Evolutionary conservation across 2,888 invertebrate species (phyloP), one percentile per base, ranked within the genome.

Genomic region (Synergus umbraculus): DNA sequence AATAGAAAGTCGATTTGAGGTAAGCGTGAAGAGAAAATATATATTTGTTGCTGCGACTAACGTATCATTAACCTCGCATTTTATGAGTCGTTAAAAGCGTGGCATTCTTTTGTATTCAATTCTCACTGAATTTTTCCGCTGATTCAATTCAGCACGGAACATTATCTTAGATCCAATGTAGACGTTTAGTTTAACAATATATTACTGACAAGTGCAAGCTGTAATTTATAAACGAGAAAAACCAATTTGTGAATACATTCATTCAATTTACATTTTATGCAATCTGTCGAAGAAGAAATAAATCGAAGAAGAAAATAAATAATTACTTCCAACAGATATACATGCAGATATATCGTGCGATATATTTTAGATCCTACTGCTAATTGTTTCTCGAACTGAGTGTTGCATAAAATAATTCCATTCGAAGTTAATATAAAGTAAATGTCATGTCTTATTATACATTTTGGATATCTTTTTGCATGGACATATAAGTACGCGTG

Each of bases 401-500:
- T 10, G 18, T 10, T 60, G 18, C 4, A 60, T 60, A n/a, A 18
- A 60, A 60, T 22, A 22, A 60, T 60, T 60, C 10, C 60, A 1
- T 22, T 60, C 4, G 22, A 29, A 63, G 22, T 63, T 22, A 29
- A 29, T 29, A 13, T 29, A 12, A 37, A 37, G 37, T 37, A 37
- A 37, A 37, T 37, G 37, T 37, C 37, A 37, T 37, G 37, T 37
- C 37, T 37, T 37, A 37, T 37, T 37, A 37, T 5, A 73, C 10
- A 73, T 73, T 73, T 73, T 8, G 73, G 73, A 73, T 73, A 73
- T 69, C 22, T 73, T 54, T n/a, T 73, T 49, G 3, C 37, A 29
- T 8, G 37, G 73, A 54, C 37, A 54, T 54, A 18, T 67, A 43
- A 43, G 80, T 76, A 77, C 82, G 69, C 83, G 81, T 80, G 79